Evolutionary conservation across 2,888 invertebrate species (phyloP).

Genomic region (Julus scandinavius): DNA sequence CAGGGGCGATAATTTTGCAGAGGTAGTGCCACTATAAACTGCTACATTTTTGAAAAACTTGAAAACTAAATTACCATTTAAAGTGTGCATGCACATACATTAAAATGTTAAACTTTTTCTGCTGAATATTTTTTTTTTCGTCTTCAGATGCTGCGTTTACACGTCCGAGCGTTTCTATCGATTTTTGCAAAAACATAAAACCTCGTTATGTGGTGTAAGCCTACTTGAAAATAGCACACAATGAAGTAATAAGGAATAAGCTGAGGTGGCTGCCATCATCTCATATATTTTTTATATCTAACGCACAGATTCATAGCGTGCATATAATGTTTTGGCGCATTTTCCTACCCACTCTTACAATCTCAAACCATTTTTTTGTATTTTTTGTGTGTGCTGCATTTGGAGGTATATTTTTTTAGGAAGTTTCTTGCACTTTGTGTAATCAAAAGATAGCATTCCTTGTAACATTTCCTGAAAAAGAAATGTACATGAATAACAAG

Average conservation of each 20-base stretch:
- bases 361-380: not conserved
- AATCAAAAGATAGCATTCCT: constrained; percentile 14
- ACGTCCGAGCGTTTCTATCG: constrained; percentile 28
- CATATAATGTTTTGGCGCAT: constrained; percentile 30
- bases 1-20: not conserved
- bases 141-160: not conserved
- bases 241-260: constrained; percentile 40
- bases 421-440: constrained; percentile 5
- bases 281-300: constrained; percentile 34
- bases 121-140: not conserved
- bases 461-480: constrained; percentile 27
- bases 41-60: not conserved
- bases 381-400: not conserved
- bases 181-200: constrained; percentile 38
- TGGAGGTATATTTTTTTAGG: not conserved
- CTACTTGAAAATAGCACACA: constrained; percentile 26
- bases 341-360: not conserved
- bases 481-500: constrained; percentile 1
- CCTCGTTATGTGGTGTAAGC: not conserved
- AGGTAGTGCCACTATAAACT: not conserved
- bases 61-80: constrained; percentile 5
- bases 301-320: constrained; percentile 28
- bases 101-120: constrained; percentile 32
- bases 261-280: constrained; percentile 46
- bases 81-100: not conserved